A percentile compares a stretch with the other conserved stretches of the same genome.
phyloP scores from a whole-genome alignment of 64 coral and sea anemone genomes.

The Montipora capricornis region DNA sequence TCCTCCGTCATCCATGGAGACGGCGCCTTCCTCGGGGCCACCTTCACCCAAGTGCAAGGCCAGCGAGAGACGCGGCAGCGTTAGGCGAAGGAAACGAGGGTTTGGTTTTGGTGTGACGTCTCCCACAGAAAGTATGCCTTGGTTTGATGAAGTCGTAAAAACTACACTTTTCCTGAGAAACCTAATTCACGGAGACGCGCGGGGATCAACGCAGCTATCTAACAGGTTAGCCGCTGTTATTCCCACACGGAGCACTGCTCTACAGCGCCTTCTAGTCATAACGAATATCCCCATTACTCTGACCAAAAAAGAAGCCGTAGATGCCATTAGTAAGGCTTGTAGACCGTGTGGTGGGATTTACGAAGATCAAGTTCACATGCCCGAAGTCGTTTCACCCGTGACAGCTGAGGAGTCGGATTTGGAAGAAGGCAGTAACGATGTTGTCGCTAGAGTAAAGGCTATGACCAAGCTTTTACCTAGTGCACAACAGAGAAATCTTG shows the following conservation, averaged over 20 bases:
- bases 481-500: conserved; percentile 52
- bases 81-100: conserved; percentile 54
- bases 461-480: conserved; percentile 56
- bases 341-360: conserved; percentile 75
- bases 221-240: conserved; percentile 78
- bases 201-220: conserved; percentile 2
- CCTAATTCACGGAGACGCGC: conserved; percentile 43
- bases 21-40: conserved; percentile 10
- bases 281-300: conserved; percentile 84
- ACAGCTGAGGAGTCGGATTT: background rate
- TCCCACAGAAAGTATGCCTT: conserved; percentile 71
- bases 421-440: background rate
- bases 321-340: conserved; percentile 87
- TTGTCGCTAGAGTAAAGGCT: conserved; percentile 14
- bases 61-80: conserved; percentile 20
- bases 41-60: conserved; percentile 30
- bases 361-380: conserved; percentile 68
- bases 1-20: conserved; percentile 25
- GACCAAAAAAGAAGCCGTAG: conserved; percentile 68
- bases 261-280: conserved; percentile 85
- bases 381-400: conserved; percentile 46
- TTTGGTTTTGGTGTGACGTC: conserved; percentile 42
- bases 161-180: conserved; percentile 35
- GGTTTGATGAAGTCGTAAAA: conserved; percentile 56
- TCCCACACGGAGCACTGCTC: conserved; percentile 56